phyloP scores from a whole-genome alignment of 2,797 vertebrate species.

The Remorina albescens region DNA sequence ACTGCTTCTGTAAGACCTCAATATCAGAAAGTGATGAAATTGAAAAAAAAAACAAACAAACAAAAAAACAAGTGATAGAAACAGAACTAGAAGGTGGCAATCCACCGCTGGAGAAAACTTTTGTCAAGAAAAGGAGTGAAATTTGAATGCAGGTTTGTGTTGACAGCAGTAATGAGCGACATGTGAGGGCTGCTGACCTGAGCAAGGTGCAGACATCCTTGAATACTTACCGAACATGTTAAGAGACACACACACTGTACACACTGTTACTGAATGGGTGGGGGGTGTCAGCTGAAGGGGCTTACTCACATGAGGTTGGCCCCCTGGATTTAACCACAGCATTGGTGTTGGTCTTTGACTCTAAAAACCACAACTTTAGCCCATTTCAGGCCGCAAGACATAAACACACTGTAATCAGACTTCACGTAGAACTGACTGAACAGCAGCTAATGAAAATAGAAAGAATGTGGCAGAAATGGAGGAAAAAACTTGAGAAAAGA shows the following conservation, averaged over 20 bases:
- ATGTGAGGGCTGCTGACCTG: constrained; percentile 6
- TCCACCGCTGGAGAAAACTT: too few relatives aligned
- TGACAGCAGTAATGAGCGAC: constrained; percentile 29
- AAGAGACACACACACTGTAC: constrained; percentile 39
- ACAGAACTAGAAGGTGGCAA: too few relatives aligned
- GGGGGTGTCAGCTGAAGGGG: constrained; percentile 60
- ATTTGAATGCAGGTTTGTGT: constrained; percentile 1
- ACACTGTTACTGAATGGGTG: constrained; percentile 10
- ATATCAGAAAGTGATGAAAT: too few relatives aligned
- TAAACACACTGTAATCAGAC: constrained; percentile 18
- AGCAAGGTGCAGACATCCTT: constrained; percentile 3
- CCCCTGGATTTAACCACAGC: constrained; percentile 54
- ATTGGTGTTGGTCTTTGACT: constrained; percentile 31
- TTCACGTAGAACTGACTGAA: constrained; percentile 16
- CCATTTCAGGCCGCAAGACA: neutral
- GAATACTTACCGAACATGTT: constrained; percentile 29
- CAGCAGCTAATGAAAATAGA: constrained; percentile 19
- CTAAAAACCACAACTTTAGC: constrained; percentile 22
- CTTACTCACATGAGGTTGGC: constrained; percentile 63
- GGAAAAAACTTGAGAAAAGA: neutral
- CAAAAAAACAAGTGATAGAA: too few relatives aligned
- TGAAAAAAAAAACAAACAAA: too few relatives aligned
- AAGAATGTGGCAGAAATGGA: neutral
- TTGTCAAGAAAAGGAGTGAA: too few relatives aligned
- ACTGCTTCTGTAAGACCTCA: too few relatives aligned